These are phyloP conservation scores for Athrips mouffetella DNA, from an alignment of 2,888 invertebrate genomes.

Conservation along the genomic window DNA sequence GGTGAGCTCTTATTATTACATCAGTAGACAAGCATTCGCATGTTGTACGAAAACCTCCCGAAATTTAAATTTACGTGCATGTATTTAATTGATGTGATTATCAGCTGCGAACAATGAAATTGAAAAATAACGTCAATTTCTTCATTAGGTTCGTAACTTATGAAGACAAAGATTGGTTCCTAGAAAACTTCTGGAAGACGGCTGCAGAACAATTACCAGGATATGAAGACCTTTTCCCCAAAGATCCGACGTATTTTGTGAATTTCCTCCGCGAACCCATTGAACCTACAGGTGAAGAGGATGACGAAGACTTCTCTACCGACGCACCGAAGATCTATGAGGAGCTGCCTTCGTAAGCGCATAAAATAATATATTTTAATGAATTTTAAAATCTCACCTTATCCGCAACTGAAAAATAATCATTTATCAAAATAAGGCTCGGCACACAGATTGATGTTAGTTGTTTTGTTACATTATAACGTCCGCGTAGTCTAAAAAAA, in stretches of 20 bases:
- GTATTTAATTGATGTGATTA: too few species aligned
- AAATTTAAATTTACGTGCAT: too few species aligned
- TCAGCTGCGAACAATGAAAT: too few species aligned
- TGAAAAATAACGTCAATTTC: too few species aligned
- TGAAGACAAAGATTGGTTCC: constrained; percentile 83
- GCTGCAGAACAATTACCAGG: constrained; percentile 77
- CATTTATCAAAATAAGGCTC: too few species aligned
- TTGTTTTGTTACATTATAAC: too few species aligned
- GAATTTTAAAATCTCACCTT: too few species aligned
- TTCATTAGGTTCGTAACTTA: constrained; percentile 58
- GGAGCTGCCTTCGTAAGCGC: constrained; percentile 84
- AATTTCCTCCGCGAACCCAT: constrained; percentile 90
- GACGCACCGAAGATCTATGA: constrained; percentile 93
- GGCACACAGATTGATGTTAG: too few species aligned
- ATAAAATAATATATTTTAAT: too few species aligned
- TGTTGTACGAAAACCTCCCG: too few species aligned
- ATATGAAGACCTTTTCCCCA: constrained; percentile 61
- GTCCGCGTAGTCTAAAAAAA: too few species aligned
- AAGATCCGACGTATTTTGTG: constrained; percentile 85
- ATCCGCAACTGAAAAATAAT: too few species aligned
- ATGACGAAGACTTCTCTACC: constrained; percentile 81
- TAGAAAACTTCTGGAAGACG: constrained; percentile 77
- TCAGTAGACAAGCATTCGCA: not conserved
- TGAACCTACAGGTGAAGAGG: constrained; percentile 89
- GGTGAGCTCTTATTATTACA: constrained; percentile 73